phyloP scores from a whole-genome alignment of 2,888 invertebrate genomes.

The Ophion slaviceki region DNA sequence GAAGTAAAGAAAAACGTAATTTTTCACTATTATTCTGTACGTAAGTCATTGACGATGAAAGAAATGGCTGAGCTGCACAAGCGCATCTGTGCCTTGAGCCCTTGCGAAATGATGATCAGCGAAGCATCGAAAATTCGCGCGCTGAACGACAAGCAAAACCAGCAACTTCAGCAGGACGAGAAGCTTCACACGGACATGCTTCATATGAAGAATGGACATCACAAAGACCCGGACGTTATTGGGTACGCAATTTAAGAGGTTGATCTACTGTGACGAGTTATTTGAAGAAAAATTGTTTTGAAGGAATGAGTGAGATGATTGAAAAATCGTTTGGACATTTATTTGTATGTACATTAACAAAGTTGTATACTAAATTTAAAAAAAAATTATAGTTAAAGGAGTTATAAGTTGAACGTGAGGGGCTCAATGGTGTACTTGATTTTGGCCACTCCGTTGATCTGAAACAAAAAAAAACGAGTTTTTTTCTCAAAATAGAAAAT shows the following conservation, averaged over 20 bases:
- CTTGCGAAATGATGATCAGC: constrained; percentile 60
- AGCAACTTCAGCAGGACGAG: constrained; percentile 56
- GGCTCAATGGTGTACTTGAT: no score
- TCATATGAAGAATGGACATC: constrained; percentile 34
- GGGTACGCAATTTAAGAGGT: constrained; percentile 22
- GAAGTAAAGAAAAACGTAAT: neutral
- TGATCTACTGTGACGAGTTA: no score
- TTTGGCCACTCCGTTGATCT: no score
- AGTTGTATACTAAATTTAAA: no score
- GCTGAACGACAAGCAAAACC: constrained; percentile 57
- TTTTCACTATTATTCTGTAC: neutral
- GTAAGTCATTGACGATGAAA: constrained; percentile 71
- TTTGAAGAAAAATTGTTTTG: no score
- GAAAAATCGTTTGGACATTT: no score
- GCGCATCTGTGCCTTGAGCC: constrained; percentile 64
- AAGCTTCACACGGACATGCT: constrained; percentile 39
- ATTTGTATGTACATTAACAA: no score
- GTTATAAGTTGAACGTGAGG: no score
- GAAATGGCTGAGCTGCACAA: constrained; percentile 71
- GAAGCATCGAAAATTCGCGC: constrained; percentile 42
- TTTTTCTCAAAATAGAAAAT: no score
- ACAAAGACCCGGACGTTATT: constrained; percentile 17
- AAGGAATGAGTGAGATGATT: no score
- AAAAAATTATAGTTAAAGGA: no score
- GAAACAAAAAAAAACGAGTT: no score